These are phyloP conservation scores for Pheosia gnoma DNA, from an alignment of 2,888 invertebrate species.

Conservation along the genomic window DNA sequence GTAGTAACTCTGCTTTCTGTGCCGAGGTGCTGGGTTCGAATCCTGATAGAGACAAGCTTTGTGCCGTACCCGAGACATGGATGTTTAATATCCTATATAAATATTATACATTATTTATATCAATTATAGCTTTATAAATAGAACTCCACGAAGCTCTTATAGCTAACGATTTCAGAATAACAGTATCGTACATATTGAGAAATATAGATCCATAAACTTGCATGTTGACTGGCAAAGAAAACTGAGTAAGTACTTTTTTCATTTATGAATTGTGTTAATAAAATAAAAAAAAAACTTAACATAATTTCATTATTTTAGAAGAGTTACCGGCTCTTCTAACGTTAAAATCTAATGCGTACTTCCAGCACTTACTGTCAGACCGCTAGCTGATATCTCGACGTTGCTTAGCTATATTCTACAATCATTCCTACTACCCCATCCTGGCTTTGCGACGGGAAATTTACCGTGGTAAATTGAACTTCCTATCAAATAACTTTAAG, in stretches of 20 bases:
- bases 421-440: constrained; percentile 56
- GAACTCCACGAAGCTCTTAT: background rate
- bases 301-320: constrained; percentile 18
- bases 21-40: no score
- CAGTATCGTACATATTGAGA: background rate
- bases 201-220: constrained; percentile 20
- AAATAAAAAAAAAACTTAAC: constrained; percentile 25
- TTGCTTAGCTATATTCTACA: constrained; percentile 29
- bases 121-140: no score
- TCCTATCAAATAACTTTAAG: constrained; percentile 25
- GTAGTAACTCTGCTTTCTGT: no score
- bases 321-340: constrained; percentile 18
- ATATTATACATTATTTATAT: no score
- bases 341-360: constrained; percentile 13
- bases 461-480: constrained; percentile 44
- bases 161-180: background rate
- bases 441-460: constrained; percentile 45
- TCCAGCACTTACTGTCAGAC: constrained; percentile 22
- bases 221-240: constrained; percentile 27
- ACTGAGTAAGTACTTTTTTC: constrained; percentile 12
- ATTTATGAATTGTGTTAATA: constrained; percentile 21
- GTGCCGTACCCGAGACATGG: no score
- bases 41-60: no score
- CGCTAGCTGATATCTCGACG: constrained; percentile 35
- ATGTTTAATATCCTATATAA: no score